Percentiles rank a stretch among this genome's conserved stretches.
These are phyloP conservation scores for Sebastes oblongus DNA, from an alignment of 2,797 vertebrate genomes.

Conservation along the genomic window DNA sequence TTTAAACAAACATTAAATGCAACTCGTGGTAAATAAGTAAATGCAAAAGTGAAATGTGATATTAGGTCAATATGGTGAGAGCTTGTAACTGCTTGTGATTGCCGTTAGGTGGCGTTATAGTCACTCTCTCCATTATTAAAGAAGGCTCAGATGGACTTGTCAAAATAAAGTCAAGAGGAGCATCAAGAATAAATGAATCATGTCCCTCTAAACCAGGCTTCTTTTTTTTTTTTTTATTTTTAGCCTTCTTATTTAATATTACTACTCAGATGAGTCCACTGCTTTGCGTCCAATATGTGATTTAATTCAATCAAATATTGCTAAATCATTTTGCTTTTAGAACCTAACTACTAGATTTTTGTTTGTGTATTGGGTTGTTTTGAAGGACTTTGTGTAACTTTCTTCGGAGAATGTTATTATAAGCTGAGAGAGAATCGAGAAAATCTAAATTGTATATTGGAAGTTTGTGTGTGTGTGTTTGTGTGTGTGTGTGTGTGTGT, in stretches of 20 bases:
- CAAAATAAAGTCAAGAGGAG: background rate
- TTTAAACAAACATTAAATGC: background rate
- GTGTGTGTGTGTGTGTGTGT: background rate
- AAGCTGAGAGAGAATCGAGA: background rate
- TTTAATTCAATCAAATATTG: background rate
- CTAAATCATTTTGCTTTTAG: background rate
- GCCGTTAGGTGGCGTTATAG: conserved; percentile 56
- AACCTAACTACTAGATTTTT: background rate
- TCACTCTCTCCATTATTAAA: background rate
- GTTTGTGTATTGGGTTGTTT: background rate
- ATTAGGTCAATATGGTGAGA: background rate
- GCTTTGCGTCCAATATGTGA: background rate
- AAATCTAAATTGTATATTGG: background rate
- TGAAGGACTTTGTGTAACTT: background rate
- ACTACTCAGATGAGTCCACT: background rate
- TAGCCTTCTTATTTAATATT: background rate
- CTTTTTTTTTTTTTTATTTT: rapidly evolving
- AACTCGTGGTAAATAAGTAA: background rate
- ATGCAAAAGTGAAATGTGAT: background rate
- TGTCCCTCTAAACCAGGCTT: background rate
- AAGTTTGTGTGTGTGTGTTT: background rate
- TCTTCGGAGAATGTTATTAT: background rate
- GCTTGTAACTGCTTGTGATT: background rate
- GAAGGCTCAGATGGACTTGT: background rate
- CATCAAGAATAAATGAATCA: background rate